phyloP scores from a whole-genome alignment of 1,140 invertebrate species.

The Palaemon carinicauda region DNA sequence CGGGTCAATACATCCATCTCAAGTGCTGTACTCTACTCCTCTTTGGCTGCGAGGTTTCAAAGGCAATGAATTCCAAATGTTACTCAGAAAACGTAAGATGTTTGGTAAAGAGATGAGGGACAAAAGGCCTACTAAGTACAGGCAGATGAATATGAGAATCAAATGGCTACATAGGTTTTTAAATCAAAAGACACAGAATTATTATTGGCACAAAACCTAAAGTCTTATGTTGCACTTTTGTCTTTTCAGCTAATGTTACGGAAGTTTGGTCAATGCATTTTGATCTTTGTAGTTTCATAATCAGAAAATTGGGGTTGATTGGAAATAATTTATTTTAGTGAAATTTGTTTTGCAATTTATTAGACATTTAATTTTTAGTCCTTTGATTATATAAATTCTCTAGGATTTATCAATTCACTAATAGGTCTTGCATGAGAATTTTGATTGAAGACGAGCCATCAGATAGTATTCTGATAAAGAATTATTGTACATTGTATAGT shows the following conservation, averaged over 20 bases:
- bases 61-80: slow-evolving; percentile 82
- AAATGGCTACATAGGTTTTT: slow-evolving; percentile 77
- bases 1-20: slow-evolving; percentile 80
- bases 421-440: too few species aligned
- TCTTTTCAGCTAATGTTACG: too few species aligned
- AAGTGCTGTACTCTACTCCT: slow-evolving; percentile 84
- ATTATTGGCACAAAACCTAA: slow-evolving; percentile 44
- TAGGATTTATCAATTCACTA: too few species aligned
- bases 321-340: too few species aligned
- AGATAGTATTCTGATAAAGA: too few species aligned
- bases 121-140: slow-evolving; percentile 79
- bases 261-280: neutral
- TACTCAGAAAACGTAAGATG: slow-evolving; percentile 79
- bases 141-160: slow-evolving; percentile 76
- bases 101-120: slow-evolving; percentile 70
- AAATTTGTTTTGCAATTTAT: too few species aligned
- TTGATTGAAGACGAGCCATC: too few species aligned
- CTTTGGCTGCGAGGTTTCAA: slow-evolving; percentile 84
- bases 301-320: too few species aligned
- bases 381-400: too few species aligned
- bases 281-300: neutral
- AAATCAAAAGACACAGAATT: slow-evolving; percentile 77
- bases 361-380: too few species aligned
- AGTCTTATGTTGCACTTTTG: too few species aligned
- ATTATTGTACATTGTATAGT: too few species aligned